Base-by-base conservation (phyloP, 2,888 invertebrate species). In the Dusona sp. region DNA sequence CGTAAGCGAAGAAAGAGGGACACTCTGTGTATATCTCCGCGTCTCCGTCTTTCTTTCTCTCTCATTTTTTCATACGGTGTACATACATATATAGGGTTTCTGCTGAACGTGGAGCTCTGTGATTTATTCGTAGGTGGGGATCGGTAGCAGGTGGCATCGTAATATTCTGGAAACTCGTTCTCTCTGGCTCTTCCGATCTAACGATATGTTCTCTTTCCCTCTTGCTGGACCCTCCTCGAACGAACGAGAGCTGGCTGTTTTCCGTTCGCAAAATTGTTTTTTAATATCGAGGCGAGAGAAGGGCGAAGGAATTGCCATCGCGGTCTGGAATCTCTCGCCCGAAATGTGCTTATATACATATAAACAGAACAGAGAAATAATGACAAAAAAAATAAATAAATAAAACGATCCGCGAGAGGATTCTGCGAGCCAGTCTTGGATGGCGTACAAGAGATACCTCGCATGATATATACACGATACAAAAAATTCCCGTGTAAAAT, bases 111-210 rank as follows among this genome's bases (percentile, higher is more conserved):
- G 42, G 79, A 84, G 79, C 75, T 68, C 79, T 42, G 87, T 87
- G 87, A 87, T 87, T 87, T 87, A 87, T 87, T 87, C 87, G 87
- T 84, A 87, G 84, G 84, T 84, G 75, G 87, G 87, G 84, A 87
- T 84, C 84, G 87, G 87, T 87, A 87, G 84, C 87, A 87, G 87
- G 87, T 87, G 87, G 87, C 75, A 87, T 84, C 87, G 87, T 84
- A 87, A 87, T 87, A 87, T 87, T 87, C 87, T 82, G 72, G 79
- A 57, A 82, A 73, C 84, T 82, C 84, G 81, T 79, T 87, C 79
- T 77, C 79, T 79, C 64, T 22, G 79, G 80, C 77, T 79, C 67
- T 73, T 79, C 78, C 51, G 51, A 33, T 75, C 65, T 65, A 65
- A 61, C 70, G 67, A 51, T 45, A 57, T 77, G 36, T 8, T 78